Percentiles rank a stretch among this genome's conserved stretches.
phyloP scores from a whole-genome alignment of 2,797 vertebrate species.

The Acridotheres tristis region DNA sequence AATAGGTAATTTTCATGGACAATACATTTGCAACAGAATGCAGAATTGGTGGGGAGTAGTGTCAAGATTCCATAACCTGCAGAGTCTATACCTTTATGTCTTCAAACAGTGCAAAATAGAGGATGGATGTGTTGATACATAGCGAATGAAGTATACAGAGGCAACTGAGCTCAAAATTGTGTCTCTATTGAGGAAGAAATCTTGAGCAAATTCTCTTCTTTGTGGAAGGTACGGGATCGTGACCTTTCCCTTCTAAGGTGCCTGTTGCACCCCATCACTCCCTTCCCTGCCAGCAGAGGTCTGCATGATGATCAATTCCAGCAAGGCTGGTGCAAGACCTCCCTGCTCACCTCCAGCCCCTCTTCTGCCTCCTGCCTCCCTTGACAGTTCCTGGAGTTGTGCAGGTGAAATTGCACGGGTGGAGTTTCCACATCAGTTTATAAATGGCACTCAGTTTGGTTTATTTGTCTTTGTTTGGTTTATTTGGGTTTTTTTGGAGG shows the following conservation, averaged over 20 bases:
- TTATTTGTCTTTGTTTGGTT: neutral
- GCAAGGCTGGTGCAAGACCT: neutral
- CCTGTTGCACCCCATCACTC: neutral
- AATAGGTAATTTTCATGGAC: neutral
- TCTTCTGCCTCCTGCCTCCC: neutral
- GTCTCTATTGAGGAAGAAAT: neutral
- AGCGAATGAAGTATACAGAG: neutral
- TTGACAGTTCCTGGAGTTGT: fast-evolving
- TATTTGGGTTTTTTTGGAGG: fast-evolving
- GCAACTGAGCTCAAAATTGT: neutral
- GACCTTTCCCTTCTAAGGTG: neutral
- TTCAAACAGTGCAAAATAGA: neutral
- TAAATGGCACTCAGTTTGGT: neutral
- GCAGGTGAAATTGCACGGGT: neutral
- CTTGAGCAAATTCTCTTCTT: neutral
- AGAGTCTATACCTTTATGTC: neutral
- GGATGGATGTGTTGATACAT: neutral
- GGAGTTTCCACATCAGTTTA: neutral
- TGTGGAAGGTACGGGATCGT: neutral
- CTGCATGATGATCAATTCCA: neutral
- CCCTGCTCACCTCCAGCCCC: neutral
- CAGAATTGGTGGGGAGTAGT: neutral
- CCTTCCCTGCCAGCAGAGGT: neutral
- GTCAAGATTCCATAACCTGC: neutral
- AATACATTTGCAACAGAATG: neutral